Evolutionary conservation across 1,140 invertebrate species (phyloP).

Genomic region (Ephestia elutella): DNA sequence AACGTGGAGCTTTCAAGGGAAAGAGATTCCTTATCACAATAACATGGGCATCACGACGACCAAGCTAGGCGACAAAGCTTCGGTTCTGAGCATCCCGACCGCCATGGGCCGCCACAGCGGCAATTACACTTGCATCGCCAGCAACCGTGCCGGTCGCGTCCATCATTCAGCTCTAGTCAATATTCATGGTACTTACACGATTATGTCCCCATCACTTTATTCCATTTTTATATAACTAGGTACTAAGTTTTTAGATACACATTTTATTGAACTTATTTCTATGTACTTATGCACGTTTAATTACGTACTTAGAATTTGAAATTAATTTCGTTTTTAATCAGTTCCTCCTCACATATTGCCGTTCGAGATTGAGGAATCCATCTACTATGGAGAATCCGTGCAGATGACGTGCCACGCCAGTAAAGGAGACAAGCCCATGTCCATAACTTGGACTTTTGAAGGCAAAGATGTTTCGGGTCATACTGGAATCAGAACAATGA

Average conservation of each 20-base stretch:
- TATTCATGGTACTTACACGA: slow-evolving; percentile 83
- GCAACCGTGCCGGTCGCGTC: slow-evolving; percentile 81
- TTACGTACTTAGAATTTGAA: slow-evolving; percentile 53
- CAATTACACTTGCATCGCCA: slow-evolving; percentile 85
- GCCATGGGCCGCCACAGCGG: slow-evolving; percentile 83
- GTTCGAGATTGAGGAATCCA: slow-evolving; percentile 78
- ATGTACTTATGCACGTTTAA: slow-evolving; percentile 66
- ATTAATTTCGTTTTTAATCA: slow-evolving; percentile 67
- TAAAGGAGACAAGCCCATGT: slow-evolving; percentile 83
- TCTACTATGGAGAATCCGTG: slow-evolving; percentile 82
- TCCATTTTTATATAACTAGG: neutral
- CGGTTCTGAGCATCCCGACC: slow-evolving; percentile 84
- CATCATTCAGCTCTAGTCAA: slow-evolving; percentile 80
- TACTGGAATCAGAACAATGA: slow-evolving; percentile 74
- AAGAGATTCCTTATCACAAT: slow-evolving; percentile 76
- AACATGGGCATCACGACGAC: slow-evolving; percentile 80
- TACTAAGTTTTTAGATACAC: neutral
- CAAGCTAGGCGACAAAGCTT: slow-evolving; percentile 84
- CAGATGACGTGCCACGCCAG: slow-evolving; percentile 84
- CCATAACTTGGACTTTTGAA: slow-evolving; percentile 83
- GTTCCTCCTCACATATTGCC: slow-evolving; percentile 83
- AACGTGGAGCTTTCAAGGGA: slow-evolving; percentile 76
- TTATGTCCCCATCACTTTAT: slow-evolving; percentile 25
- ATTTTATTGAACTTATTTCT: slow-evolving; percentile 13
- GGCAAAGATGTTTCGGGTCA: slow-evolving; percentile 71